phyloP scores from a whole-genome alignment of 2,113 vertebrate genomes.

The Nansenia antarctica region DNA sequence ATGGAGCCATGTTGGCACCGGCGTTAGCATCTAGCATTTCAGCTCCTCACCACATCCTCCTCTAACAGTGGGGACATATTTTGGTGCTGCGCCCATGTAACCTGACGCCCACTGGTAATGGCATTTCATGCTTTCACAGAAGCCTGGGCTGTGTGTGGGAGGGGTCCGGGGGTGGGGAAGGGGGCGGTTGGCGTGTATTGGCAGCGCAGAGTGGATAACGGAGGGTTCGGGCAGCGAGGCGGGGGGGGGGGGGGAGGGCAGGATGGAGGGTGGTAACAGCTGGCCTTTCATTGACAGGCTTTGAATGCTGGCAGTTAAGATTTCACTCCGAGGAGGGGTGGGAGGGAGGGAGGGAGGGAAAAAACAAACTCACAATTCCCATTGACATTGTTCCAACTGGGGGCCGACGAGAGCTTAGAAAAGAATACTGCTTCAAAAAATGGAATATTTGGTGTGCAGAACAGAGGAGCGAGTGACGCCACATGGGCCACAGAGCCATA shows the following conservation, averaged over 20 bases:
- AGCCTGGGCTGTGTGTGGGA: conserved; percentile 18
- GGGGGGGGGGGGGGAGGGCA: conserved; percentile 31
- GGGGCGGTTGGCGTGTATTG: conserved; percentile 3
- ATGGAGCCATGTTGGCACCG: conserved; percentile 35
- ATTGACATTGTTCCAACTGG: conserved; percentile 44
- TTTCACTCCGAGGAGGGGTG: conserved; percentile 55
- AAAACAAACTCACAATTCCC: conserved; percentile 18
- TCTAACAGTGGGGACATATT: conserved; percentile 58
- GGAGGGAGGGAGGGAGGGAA: background rate
- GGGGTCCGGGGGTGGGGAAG: conserved; percentile 7
- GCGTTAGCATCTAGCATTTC: conserved; percentile 48
- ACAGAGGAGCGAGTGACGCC: background rate
- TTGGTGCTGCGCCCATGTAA: conserved; percentile 66
- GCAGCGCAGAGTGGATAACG: conserved; percentile 41
- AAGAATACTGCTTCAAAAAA: conserved; percentile 16
- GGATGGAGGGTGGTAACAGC: conserved; percentile 59
- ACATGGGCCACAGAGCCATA: background rate
- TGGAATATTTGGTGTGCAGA: background rate
- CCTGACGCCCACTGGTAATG: conserved; percentile 63
- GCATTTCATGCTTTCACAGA: conserved; percentile 65
- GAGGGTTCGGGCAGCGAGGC: conserved; percentile 47
- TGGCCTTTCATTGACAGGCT: conserved; percentile 75
- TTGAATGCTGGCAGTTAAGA: conserved; percentile 65
- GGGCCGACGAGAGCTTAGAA: conserved; percentile 43
- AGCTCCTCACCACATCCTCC: conserved; percentile 62